Evolutionary conservation across 1,140 invertebrate species (phyloP), one percentile per base, ranked within the genome.

Genomic region (Orchestia grillus): DNA sequence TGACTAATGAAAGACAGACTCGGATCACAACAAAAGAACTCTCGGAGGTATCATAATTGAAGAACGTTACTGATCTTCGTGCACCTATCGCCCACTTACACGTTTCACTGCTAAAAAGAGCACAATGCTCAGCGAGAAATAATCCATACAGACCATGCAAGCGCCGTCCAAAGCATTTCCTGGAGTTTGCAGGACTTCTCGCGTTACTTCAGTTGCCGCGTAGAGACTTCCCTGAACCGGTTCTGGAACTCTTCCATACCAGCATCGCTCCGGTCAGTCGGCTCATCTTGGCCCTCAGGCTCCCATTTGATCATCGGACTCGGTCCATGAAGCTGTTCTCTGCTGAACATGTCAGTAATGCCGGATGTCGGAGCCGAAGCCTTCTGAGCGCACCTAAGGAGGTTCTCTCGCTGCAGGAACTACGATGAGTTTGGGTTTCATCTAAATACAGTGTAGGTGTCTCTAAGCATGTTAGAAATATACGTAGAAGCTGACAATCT

Each of bases 281-380:
- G 44, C 92, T 44, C 92, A 94, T 94, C 92, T 94, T 94, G 92
- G 44, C 92, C 92, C 92, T 47, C 43, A 40, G 92, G 92, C 92
- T 94, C 47, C 92, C 90, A 47, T 47, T 94, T 94, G 62, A 77
- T 45, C 43, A 47, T 94, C 44, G 44, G 44, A 94, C 92, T 47
- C 44, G 41, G 41, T 44, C 92, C 41, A 45, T 94, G 62, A 77
- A 77, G 62, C 36, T 36, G 62, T 77, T 23, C 62, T 28, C 28
- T 28, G 28, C 62, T 77, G 11, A 15, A 77, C 28, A 77, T 28
- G 62, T 53, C 47, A 53, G 47, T 77, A 36, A 77, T 77, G 62
- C 62, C 62, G 62, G 62, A 77, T 77, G 62, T 77, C 1, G 19
- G 47, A 77, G 62, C 62, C 36, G 62, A 77, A 77, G 28, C 36